These are phyloP conservation scores for Smithornis capensis DNA, from an alignment of 2,113 vertebrate genomes.

Conservation along the genomic window DNA sequence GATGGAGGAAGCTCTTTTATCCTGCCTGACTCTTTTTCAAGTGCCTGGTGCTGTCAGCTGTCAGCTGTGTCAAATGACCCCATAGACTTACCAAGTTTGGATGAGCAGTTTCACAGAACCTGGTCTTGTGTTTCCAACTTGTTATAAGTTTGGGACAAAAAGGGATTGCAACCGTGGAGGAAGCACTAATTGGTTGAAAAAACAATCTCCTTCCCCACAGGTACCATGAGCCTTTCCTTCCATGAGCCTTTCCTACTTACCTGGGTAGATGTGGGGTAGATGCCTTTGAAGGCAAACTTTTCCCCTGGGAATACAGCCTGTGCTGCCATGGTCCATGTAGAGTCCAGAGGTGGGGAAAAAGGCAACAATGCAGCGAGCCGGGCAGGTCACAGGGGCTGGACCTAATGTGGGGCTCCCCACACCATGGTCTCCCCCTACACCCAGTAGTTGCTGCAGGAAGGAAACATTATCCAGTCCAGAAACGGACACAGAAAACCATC, in stretches of 20 bases:
- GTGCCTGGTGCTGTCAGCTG: neutral
- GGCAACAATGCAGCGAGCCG: accelerated
- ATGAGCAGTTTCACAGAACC: neutral
- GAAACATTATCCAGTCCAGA: neutral
- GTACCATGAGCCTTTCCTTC: neutral
- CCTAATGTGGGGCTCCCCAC: neutral
- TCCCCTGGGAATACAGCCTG: accelerated
- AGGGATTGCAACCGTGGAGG: neutral
- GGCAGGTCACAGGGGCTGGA: neutral
- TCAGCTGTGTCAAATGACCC: neutral
- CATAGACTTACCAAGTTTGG: neutral
- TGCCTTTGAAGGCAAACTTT: neutral
- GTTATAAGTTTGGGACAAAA: neutral
- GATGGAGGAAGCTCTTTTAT: neutral
- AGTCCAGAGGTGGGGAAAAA: neutral
- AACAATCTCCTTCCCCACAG: neutral
- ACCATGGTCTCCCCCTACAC: accelerated
- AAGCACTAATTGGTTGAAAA: neutral
- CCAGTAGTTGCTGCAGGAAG: neutral
- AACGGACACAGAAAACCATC: neutral
- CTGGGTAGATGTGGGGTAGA: neutral
- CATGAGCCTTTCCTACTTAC: neutral
- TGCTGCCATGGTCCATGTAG: accelerated
- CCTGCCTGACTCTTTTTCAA: accelerated
- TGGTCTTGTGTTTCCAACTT: neutral